Percentiles rank a stretch among this genome's conserved stretches.
phyloP scores from a whole-genome alignment of 2,113 vertebrate genomes.

The Triplophysa rosa region DNA sequence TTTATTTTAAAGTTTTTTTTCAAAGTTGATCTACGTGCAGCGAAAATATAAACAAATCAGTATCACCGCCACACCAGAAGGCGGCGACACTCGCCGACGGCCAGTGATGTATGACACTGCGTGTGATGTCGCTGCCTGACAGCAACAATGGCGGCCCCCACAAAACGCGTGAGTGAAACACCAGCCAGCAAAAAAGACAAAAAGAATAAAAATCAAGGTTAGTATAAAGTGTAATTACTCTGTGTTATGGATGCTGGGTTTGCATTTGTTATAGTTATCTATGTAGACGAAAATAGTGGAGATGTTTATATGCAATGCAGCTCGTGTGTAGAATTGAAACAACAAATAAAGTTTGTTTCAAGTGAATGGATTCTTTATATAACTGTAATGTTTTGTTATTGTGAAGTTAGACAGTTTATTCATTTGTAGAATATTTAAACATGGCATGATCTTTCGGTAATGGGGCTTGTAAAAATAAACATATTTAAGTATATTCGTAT shows the following conservation, averaged over 20 bases:
- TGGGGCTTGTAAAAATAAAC: too few species aligned
- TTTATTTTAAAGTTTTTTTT: too few species aligned
- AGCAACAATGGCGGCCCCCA: slow-evolving; percentile 68
- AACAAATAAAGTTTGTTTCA: too few species aligned
- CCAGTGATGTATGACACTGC: background rate
- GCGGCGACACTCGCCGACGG: background rate
- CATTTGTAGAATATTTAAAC: too few species aligned
- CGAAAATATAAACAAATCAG: background rate
- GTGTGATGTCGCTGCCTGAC: background rate
- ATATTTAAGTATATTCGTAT: too few species aligned
- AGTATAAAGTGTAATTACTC: background rate
- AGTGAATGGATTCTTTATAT: too few species aligned
- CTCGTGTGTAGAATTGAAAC: background rate
- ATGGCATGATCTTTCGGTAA: too few species aligned
- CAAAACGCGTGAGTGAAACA: slow-evolving; percentile 60
- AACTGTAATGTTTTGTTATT: too few species aligned
- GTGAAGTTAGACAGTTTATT: background rate
- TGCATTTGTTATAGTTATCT: background rate
- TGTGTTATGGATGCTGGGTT: background rate
- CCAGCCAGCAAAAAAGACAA: slow-evolving; percentile 53
- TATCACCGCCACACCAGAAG: background rate
- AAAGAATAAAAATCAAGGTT: slow-evolving; percentile 63
- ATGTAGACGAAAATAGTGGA: background rate
- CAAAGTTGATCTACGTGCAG: too few species aligned
- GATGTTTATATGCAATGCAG: background rate